Percentiles rank a stretch among this genome's conserved stretches.
These are phyloP conservation scores for Parnassius glacialis DNA, from an alignment of 2,888 invertebrate species.

Conservation along the genomic window DNA sequence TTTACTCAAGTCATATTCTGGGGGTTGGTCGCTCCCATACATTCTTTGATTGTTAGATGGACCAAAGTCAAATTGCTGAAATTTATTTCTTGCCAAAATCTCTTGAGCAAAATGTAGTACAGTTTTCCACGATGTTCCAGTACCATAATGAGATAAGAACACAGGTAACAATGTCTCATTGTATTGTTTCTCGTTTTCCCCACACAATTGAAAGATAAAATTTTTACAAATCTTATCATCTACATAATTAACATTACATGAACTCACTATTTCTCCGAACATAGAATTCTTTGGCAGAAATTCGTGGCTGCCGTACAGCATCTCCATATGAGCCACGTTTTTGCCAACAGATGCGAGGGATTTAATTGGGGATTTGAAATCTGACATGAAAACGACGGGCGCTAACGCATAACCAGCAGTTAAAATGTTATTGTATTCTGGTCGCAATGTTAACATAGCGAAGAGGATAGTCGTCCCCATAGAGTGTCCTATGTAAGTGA, in stretches of 20 bases:
- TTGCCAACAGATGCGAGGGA: conserved; percentile 83
- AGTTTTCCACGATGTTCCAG: conserved; percentile 88
- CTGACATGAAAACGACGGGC: conserved; percentile 84
- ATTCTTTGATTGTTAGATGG: conserved; percentile 70
- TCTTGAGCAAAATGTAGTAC: conserved; percentile 85
- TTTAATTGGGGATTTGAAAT: conserved; percentile 84
- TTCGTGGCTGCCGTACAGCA: conserved; percentile 84
- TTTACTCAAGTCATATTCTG: conserved; percentile 82
- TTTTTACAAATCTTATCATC: conserved; percentile 85
- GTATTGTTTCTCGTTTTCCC: conserved; percentile 85
- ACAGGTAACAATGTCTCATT: conserved; percentile 85
- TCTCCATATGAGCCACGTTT: conserved; percentile 81
- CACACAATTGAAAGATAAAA: conserved; percentile 85
- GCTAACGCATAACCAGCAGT: conserved; percentile 84
- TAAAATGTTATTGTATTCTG: conserved; percentile 84
- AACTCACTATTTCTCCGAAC: conserved; percentile 77
- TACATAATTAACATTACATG: conserved; percentile 77
- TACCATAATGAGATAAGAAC: conserved; percentile 85
- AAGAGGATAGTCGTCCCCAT: conserved; percentile 92
- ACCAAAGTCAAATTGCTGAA: conserved; percentile 87
- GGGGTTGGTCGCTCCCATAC: conserved; percentile 81
- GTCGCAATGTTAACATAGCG: conserved; percentile 84
- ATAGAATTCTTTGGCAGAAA: conserved; percentile 85
- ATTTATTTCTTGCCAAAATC: conserved; percentile 72
- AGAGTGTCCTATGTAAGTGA: conserved; percentile 92